Percentiles rank a stretch among this genome's conserved stretches.
phyloP scores from a whole-genome alignment of 2,113 vertebrate genomes.

The Climacteris rufus region DNA sequence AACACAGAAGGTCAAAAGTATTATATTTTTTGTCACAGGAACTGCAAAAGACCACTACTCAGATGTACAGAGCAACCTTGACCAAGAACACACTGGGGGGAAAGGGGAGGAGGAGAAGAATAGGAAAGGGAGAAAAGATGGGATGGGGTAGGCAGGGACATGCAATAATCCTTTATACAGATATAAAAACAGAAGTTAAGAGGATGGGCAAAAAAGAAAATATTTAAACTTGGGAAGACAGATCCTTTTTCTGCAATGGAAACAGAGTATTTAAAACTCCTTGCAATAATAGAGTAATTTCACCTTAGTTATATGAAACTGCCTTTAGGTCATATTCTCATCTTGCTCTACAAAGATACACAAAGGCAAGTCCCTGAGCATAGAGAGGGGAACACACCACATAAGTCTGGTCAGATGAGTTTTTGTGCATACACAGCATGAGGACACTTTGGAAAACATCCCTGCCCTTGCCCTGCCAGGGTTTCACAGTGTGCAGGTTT shows the following conservation, averaged over 20 bases:
- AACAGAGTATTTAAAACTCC: neutral
- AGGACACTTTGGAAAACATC: neutral
- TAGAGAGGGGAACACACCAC: neutral
- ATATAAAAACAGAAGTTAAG: neutral
- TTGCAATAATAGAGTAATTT: neutral
- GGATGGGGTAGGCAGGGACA: neutral
- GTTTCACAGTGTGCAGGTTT: neutral
- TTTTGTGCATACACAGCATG: neutral
- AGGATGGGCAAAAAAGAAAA: neutral
- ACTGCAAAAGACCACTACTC: neutral
- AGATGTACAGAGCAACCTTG: neutral
- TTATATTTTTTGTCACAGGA: neutral
- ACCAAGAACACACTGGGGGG: neutral
- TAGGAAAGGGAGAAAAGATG: neutral
- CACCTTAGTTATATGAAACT: neutral
- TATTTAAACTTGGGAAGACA: neutral
- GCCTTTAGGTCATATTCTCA: neutral
- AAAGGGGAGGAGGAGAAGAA: neutral
- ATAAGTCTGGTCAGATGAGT: accelerated
- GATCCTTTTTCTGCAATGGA: neutral
- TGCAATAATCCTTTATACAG: neutral
- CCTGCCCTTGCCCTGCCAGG: neutral
- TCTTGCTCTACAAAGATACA: neutral
- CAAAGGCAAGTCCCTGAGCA: neutral
- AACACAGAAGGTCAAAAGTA: neutral